Base-by-base conservation (phyloP, 2,888 invertebrate genomes). In the Volucella zonaria region DNA sequence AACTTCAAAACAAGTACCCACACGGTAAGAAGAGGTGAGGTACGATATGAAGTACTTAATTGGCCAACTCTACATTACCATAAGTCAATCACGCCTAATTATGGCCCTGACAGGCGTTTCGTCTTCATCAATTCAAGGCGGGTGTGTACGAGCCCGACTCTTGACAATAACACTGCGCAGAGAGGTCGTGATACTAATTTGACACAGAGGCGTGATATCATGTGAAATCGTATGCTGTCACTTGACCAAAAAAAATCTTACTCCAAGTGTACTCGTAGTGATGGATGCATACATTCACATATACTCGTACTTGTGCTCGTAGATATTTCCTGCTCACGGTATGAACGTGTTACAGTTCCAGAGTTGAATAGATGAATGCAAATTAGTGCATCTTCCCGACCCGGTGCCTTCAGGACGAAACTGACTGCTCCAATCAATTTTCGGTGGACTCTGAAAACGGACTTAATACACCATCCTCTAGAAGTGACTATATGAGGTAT, bases 61-160 rank as follows among this genome's bases (percentile, higher is more conserved):
- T 85, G 85, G 85, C 85, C 81, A 85, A 85, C 62, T 82, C 67
- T 38, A 54, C 52, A 85, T 85, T 85, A 85, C 71, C 85, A 85
- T 85, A 85, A 85, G 85, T 81, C 85, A 81, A 85, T 85, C 85
- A 85, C 73, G 85, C 76, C 85, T 85, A 85, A 85, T 85, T 85
- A 85, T 81, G 59, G 73, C 76, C 76, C 73, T 85, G 85, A 81
- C 85, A 85, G 81, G 81, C 85, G 81, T 81, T 85, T 85, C 85
- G 76, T 85, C 85, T 81, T 85, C 85, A 85, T 85, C 81, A 85
- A 67, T 58, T 12, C 71, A 3, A n/a, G 59, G 23, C 10, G 54
- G n/a, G 31, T 56, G 54, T 66, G 42, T 66, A 52, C 54, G 47
- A 45, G 59, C 14, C 38, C 23, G 58, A 38, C 42, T 58, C 71